Evolutionary conservation across 92 coral and sea anemone genomes (phyloP).

Genomic region (Epizoanthus fatuus): DNA sequence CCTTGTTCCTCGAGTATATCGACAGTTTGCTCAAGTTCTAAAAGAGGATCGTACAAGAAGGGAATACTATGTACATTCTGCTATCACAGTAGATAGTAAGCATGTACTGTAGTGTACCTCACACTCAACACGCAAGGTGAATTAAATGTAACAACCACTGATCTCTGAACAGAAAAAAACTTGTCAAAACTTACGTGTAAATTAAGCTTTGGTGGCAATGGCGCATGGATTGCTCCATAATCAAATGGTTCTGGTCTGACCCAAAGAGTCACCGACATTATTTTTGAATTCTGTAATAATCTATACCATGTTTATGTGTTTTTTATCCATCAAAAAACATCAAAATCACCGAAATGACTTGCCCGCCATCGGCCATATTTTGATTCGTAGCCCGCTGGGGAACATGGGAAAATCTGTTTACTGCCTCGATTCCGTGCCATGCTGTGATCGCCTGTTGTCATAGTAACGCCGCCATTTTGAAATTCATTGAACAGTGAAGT

Average conservation of each 20-base stretch:
- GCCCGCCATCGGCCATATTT: constrained; percentile 50
- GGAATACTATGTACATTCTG: not conserved
- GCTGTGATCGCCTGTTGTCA: constrained; percentile 7
- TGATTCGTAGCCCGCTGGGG: constrained; percentile 16
- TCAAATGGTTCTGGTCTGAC: constrained; percentile 98
- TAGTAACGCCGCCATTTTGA: constrained; percentile 42
- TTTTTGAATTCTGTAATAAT: not conserved
- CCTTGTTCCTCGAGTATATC: constrained; percentile 92
- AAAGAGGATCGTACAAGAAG: not conserved
- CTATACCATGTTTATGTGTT: constrained; percentile 6
- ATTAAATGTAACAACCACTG: not conserved
- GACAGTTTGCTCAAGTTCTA: constrained; percentile 94
- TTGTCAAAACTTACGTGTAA: constrained; percentile 74
- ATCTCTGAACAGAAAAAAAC: too few species aligned
- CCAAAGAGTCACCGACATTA: constrained; percentile 84
- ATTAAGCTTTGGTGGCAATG: constrained; percentile 94
- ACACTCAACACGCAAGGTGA: not conserved
- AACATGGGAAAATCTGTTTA: constrained; percentile 25
- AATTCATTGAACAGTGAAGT: constrained; percentile 9
- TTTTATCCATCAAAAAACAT: not conserved
- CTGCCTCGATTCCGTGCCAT: constrained; percentile 24
- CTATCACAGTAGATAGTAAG: not conserved
- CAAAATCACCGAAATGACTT: not conserved
- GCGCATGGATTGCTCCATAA: constrained; percentile 95
- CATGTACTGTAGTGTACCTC: not conserved